Percentiles rank a stretch among this genome's conserved stretches.
Conservation (phyloP, 2,888 invertebrate genomes). For the Polydesmus complanatus region DNA sequence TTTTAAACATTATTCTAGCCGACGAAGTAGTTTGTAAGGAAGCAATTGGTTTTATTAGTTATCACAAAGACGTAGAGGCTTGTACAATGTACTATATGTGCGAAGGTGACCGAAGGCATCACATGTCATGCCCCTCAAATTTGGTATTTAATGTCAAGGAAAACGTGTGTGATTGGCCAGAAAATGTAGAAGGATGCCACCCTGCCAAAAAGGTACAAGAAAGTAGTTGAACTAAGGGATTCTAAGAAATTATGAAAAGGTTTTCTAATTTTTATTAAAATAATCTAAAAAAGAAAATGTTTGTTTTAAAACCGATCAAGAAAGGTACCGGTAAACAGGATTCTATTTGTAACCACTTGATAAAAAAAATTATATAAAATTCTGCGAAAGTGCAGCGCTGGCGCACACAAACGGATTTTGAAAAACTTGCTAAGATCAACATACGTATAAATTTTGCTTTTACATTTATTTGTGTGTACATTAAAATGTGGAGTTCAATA, state of each 20-base stretch:
- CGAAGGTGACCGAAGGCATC: conserved; percentile 85
- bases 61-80: conserved; percentile 76
- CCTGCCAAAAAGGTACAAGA: neutral
- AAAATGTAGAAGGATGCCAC: conserved; percentile 73
- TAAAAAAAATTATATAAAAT: too few relatives aligned
- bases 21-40: conserved; percentile 80
- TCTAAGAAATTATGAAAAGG: too few relatives aligned
- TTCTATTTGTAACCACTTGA: too few relatives aligned
- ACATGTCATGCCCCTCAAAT: conserved; percentile 88
- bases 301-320: neutral
- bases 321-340: too few relatives aligned
- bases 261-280: neutral
- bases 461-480: too few relatives aligned
- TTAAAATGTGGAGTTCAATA: too few relatives aligned
- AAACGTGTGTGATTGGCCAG: conserved; percentile 92
- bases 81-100: conserved; percentile 94
- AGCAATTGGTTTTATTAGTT: conserved; percentile 88
- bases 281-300: neutral
- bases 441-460: too few relatives aligned
- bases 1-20: conserved; percentile 40
- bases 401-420: too few relatives aligned
- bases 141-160: conserved; percentile 84
- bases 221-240: too few relatives aligned
- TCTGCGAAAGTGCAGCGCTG: too few relatives aligned
- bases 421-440: too few relatives aligned